phyloP scores from a whole-genome alignment of 2,113 vertebrate genomes.

The Enhydra lutris region DNA sequence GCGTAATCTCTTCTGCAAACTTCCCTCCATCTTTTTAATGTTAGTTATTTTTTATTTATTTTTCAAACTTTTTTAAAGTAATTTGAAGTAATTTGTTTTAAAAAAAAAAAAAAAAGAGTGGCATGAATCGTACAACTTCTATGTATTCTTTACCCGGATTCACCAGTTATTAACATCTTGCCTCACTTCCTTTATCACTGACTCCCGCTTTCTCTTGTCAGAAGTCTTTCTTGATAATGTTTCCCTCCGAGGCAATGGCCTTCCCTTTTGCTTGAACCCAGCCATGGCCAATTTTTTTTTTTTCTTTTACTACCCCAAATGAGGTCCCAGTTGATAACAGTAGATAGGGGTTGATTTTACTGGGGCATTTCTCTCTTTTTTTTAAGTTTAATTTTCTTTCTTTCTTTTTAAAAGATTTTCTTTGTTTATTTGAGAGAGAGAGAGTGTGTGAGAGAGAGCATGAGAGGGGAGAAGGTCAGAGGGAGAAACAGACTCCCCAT shows the following conservation, averaged over 20 bases:
- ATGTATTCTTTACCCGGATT: neutral
- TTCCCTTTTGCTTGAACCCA: neutral
- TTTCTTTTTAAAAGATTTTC: no score
- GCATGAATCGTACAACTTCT: neutral
- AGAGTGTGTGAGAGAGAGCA: no score
- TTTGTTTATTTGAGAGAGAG: no score
- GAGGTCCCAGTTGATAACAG: neutral
- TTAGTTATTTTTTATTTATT: conserved; percentile 11
- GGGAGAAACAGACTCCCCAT: no score
- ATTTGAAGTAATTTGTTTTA: conserved; percentile 32
- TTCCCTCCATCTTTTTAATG: neutral
- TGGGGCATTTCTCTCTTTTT: neutral
- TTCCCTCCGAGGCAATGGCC: neutral
- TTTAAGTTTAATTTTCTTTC: neutral
- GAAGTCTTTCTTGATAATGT: neutral
- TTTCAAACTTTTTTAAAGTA: neutral
- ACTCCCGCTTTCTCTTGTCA: neutral
- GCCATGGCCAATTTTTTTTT: neutral
- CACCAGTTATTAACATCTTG: neutral
- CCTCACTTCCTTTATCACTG: neutral
- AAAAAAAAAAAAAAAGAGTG: neutral
- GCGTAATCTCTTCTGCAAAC: neutral
- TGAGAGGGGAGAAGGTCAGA: no score
- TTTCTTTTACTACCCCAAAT: neutral
- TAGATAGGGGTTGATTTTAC: neutral